phyloP scores from a whole-genome alignment of 2,113 vertebrate genomes.

The Nipponia nippon region DNA sequence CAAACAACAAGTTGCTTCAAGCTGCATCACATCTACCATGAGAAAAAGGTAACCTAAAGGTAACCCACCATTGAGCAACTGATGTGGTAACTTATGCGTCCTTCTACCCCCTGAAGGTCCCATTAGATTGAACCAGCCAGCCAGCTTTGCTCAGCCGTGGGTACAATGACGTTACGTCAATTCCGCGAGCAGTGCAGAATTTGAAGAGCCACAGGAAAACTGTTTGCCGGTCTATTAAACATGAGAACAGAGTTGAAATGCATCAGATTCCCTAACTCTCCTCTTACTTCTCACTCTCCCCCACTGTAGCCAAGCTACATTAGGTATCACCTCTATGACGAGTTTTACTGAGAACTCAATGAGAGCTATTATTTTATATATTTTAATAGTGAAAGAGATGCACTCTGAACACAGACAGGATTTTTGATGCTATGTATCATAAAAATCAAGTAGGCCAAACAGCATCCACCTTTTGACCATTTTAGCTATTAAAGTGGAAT shows the following conservation, averaged over 20 bases:
- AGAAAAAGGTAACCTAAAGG: neutral
- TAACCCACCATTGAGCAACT: neutral
- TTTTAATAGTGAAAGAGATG: neutral
- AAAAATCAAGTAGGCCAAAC: neutral
- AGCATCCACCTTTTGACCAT: neutral
- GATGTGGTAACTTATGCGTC: no score
- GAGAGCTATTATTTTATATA: neutral
- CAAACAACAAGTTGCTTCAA: neutral
- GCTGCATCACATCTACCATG: neutral
- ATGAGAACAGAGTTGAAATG: neutral
- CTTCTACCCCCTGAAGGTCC: neutral
- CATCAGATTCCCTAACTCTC: neutral
- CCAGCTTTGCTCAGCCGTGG: neutral
- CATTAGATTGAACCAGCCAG: neutral
- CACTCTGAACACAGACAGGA: neutral
- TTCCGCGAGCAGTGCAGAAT: neutral
- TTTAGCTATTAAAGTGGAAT: neutral
- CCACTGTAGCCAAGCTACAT: neutral
- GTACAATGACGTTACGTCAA: neutral
- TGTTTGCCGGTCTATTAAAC: neutral
- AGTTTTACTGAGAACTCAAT: rapidly evolving
- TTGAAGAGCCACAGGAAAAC: neutral
- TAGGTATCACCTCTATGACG: neutral
- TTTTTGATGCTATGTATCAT: neutral
- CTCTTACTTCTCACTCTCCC: neutral